Evolutionary conservation across 2,888 invertebrate species (phyloP), one percentile per base, ranked within the genome.

Genomic region (Cantharis flavilabris): DNA sequence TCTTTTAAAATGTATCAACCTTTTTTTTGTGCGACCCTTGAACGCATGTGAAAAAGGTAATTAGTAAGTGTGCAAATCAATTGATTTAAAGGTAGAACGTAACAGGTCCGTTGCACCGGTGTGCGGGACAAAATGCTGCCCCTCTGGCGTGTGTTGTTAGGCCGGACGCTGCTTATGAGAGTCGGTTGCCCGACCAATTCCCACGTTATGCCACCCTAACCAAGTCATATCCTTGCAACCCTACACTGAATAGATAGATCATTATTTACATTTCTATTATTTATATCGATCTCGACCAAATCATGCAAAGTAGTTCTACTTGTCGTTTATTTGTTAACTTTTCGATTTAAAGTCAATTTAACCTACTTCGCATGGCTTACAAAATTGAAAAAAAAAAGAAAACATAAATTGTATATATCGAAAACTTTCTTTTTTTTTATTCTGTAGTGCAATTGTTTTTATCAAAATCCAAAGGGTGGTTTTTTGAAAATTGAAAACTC

Each of bases 171-270:
- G 82, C 82, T 73, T 85, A 87, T 88, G 88, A 87, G 87, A 88
- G 87, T 84, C 84, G 84, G 83, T 83, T 85, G 84, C 83, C 84
- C 83, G 84, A 83, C 83, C 83, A 86, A 86, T 88, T 88, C 88
- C 88, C 88, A 88, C 88, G 88, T 86, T 86, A 85, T 83, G 80
- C 85, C 85, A 86, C 87, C 87, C 87, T 82, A 86, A 81, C 82
- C 81, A 81, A 84, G 84, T 84, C 84, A 84, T 86, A 85, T 86
- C 84, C 85, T 83, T 84, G 82, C 84, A 86, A 86, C 85, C 86
- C 86, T 84, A 84, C 84, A 81, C 83, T 80, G 77, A 81, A 71
- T 77, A 74, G 77, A 77, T 77, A 77, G 76, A 81, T 81, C 81
- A 83, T 81, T 85, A 84, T 85, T 85, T 83, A 82, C 83, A 83